These are phyloP conservation scores for Apostichopus parvimensis DNA, from an alignment of 35 echinoderm and acorn worm species.

Conservation along the genomic window DNA sequence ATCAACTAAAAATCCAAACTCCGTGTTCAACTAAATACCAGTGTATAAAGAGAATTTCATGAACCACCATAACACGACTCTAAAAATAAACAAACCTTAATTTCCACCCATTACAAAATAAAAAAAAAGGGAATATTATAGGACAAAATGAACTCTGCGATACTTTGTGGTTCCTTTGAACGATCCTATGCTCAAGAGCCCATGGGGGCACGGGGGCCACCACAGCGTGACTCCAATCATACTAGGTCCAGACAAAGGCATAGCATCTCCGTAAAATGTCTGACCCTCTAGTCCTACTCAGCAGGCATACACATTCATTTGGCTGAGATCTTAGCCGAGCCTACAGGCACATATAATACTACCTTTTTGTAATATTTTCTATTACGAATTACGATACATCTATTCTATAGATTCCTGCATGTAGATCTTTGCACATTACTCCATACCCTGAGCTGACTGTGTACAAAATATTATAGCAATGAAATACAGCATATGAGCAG, in stretches of 20 bases:
- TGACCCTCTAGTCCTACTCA: constrained; percentile 24
- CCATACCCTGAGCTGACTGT: neutral
- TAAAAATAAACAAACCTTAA: no score
- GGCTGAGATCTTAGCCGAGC: neutral
- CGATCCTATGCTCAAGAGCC: neutral
- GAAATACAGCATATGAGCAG: no score
- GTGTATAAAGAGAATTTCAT: no score
- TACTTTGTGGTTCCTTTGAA: neutral
- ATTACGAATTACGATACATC: neutral
- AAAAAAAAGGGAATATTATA: neutral
- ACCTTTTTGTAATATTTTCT: neutral
- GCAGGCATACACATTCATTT: constrained; percentile 11
- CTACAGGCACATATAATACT: neutral
- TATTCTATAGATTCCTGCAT: neutral
- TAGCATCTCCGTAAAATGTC: constrained; percentile 3
- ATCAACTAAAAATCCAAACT: no score
- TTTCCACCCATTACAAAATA: no score
- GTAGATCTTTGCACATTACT: neutral
- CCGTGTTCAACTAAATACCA: no score
- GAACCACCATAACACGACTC: no score
- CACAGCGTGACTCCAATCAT: constrained; percentile 21
- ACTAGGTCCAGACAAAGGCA: constrained; percentile 15
- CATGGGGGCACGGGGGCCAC: constrained; percentile 8
- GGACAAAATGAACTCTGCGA: neutral
- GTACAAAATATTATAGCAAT: neutral